Base-by-base conservation (phyloP, 2,113 vertebrate genomes). In the Tragelaphus scriptus region DNA sequence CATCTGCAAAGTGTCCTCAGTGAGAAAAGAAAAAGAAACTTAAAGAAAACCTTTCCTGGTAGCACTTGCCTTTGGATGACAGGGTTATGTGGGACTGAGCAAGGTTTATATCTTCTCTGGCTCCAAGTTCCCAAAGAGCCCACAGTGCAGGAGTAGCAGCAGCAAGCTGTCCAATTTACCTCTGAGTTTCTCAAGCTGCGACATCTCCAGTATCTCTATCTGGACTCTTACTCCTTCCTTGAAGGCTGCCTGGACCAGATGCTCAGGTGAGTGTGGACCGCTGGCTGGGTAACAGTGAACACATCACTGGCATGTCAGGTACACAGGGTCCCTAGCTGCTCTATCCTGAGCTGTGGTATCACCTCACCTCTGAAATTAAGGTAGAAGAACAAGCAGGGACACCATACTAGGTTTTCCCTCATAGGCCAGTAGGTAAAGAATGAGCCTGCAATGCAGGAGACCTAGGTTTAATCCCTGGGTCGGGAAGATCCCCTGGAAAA, bases 11-110 rank as follows among this genome's bases (percentile, higher is more conserved):
- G 26, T 7, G 25, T 59, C 30, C 8, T 40, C 51, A 30, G 51
- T 51, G 63, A 81, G 28, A 44, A 77, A 77, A 44, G 5, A 44
- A 51, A 82, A 30, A 25, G 58, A 21, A 84, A 84, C n/a, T 58
- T 6, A 28, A 80, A 79, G 61, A 30, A 47, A 65, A 32, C 0
- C 6, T 5, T 19, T 13, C 40, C 4, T 23, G 7, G 32, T 17
- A 13, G 25, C 16, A 85, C 25, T 51, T 59, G 13, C 32, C 44
- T 55, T 5, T 30, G 79, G 63, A 16, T 19, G 28, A 21, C 32
- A 6, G 16, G 53, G 30, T 28, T 23, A 12, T 0, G 0, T 3
- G 53, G 0, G 1, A 14, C 32, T 16, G 44, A 32, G 2, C 30
- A 30, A 47, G 1, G 5, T 71, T 30, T 21, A 8, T 75, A 12